phyloP scores from a whole-genome alignment of 2,888 invertebrate genomes.

The Drosophila fungiperda region DNA sequence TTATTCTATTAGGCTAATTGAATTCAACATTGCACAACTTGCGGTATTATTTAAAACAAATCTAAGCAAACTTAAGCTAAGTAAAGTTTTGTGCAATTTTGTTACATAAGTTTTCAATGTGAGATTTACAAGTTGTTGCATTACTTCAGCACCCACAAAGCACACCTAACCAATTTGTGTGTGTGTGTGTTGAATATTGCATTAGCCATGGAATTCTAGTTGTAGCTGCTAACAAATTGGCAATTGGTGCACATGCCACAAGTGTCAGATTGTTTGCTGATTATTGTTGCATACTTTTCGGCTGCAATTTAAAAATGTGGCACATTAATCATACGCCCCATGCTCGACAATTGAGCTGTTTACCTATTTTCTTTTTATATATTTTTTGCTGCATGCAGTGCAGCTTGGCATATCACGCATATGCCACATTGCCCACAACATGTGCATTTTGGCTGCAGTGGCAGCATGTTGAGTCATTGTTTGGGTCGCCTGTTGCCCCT shows the following conservation, averaged over 20 bases:
- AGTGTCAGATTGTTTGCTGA: constrained; percentile 50
- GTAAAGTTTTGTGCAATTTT: constrained; percentile 10
- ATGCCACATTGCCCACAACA: constrained; percentile 52
- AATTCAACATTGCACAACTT: constrained; percentile 24
- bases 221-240: constrained; percentile 20
- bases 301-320: constrained; percentile 58
- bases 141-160: constrained; percentile 24
- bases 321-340: constrained; percentile 64
- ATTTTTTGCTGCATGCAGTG: constrained; percentile 16
- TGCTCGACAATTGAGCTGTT: constrained; percentile 57
- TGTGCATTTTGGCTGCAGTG: constrained; percentile 43
- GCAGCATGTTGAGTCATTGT: constrained; percentile 66
- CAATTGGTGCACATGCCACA: constrained; percentile 48
- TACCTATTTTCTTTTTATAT: constrained; percentile 1
- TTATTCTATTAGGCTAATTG: constrained; percentile 40
- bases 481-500: constrained; percentile 31
- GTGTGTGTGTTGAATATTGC: constrained; percentile 4
- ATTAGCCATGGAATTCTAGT: constrained; percentile 50
- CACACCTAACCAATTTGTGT: constrained; percentile 24
- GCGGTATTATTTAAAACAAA: constrained; percentile 32
- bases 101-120: constrained; percentile 20
- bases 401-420: constrained; percentile 55
- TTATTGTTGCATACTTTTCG: constrained; percentile 72
- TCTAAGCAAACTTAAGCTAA: constrained; percentile 4
- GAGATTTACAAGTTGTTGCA: constrained; percentile 18